Base-by-base conservation (phyloP, 2,888 invertebrate genomes). In the Furcula furcula region DNA sequence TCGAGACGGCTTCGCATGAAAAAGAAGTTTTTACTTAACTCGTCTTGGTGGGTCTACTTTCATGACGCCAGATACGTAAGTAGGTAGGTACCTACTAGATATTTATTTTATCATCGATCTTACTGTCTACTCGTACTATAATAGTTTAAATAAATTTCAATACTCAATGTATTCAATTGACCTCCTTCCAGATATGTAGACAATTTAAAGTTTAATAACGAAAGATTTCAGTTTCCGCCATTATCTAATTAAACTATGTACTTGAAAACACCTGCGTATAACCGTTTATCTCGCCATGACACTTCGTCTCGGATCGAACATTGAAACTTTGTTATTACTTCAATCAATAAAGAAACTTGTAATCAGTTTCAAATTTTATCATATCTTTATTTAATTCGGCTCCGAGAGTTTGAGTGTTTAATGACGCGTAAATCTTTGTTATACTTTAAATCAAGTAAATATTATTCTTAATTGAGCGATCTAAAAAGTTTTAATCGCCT, bases 261-360 rank as follows among this genome's bases (percentile, higher is more conserved):
- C 55, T 61, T 60, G 36, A 36, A 48, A 59, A 52, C 72, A 73
- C 65, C 74, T 73, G 74, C 61, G 62, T 35, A 29, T 51, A 59
- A 67, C 65, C 67, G 51, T 69, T 70, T 65, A 61, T 70, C 70
- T 70, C 65, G 51, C 57, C 52, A 51, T 52, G 68, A 63, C 70
- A 65, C 62, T 65, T 64, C 38, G 50, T 43, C 35, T 40, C 59
- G 51, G 58, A 59, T 65, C 58, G 58, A 64, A 59, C 62, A 55
- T 15, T 42, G 43, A 46, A 70, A 73, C 64, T 74, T 72, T 48
- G 64, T 65, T 62, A 63, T 67, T 64, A 52, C 50, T 64, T 64
- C 53, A 57, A 62, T 65, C 58, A 51, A 40, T 48, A 49, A 48
- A 59, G 45, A 46, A 56, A 58, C 55, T 69, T 65, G 37, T 54